Evolutionary conservation across 2,113 vertebrate species (phyloP).

Genomic region (Agapornis roseicollis): DNA sequence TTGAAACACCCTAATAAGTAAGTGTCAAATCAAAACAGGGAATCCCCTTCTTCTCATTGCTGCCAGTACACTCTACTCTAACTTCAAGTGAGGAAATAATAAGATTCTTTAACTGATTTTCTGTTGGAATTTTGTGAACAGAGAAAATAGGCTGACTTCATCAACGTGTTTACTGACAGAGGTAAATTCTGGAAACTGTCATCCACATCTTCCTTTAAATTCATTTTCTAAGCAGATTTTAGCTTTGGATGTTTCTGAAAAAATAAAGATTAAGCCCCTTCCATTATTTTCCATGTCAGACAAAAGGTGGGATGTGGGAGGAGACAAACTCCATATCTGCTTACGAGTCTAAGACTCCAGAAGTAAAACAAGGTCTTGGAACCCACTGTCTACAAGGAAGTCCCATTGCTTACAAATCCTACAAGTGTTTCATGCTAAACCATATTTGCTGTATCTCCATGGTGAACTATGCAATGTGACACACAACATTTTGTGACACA

Average conservation of each 20-base stretch:
- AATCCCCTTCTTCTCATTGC: not conserved
- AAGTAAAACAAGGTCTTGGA: slow-evolving; percentile 1
- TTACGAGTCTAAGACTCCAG: not conserved
- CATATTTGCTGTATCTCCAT: not conserved
- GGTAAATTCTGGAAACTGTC: not conserved
- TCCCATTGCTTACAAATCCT: not conserved
- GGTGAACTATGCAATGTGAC: not conserved
- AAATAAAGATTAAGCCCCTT: not conserved
- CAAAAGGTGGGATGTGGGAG: not conserved
- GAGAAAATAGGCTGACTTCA: not conserved
- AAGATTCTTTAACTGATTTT: not conserved
- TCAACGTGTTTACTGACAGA: not conserved
- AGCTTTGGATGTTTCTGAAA: not conserved
- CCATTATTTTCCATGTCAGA: not conserved
- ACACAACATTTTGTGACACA: not conserved
- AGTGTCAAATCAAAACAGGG: not conserved
- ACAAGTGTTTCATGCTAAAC: not conserved
- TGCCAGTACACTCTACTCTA: not conserved
- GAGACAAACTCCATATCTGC: not conserved
- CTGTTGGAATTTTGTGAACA: not conserved
- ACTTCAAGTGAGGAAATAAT: not conserved
- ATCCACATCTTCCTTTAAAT: not conserved
- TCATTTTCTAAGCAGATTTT: not conserved
- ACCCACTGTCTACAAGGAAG: not conserved
- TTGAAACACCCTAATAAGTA: not conserved